Evolutionary conservation across 1,140 invertebrate genomes (phyloP).

Genomic region (Schlechtendalia chinensis): DNA sequence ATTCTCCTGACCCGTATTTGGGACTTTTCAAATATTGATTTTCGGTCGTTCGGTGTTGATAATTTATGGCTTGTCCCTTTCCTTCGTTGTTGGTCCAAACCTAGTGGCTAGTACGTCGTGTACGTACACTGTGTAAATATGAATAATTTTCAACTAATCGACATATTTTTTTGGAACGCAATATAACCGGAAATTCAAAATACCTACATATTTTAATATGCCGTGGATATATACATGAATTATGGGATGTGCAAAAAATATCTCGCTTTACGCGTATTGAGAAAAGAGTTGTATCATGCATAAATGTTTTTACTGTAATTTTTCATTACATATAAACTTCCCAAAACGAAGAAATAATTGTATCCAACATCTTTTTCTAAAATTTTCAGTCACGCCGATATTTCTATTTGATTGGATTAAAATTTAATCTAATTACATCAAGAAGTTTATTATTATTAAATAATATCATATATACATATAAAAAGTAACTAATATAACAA

Average conservation of each 20-base stretch:
- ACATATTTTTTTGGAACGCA: conserved; percentile 17
- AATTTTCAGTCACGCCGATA: neutral
- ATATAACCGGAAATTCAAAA: conserved; percentile 19
- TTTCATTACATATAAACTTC: neutral
- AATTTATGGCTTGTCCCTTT: conserved; percentile 33
- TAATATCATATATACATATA: neutral
- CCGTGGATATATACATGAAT: neutral
- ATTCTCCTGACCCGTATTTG: neutral
- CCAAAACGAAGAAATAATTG: neutral
- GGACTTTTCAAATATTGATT: conserved; percentile 42
- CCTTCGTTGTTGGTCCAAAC: conserved; percentile 4
- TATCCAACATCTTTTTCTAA: no score
- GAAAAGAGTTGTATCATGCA: neutral
- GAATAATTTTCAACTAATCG: conserved; percentile 13
- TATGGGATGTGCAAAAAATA: neutral
- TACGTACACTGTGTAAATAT: neutral
- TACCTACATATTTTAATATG: neutral
- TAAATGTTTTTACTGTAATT: neutral
- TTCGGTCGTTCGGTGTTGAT: conserved; percentile 28
- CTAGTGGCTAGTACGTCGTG: neutral
- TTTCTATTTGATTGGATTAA: neutral
- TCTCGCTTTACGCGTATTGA: neutral
- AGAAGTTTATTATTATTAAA: neutral
- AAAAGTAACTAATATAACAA: conserved; percentile 8
- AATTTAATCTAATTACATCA: neutral